A percentile compares a stretch with the other conserved stretches of the same genome.
phyloP scores from a whole-genome alignment of 1,140 invertebrate genomes.

The Lamellibrachia luymesi region DNA sequence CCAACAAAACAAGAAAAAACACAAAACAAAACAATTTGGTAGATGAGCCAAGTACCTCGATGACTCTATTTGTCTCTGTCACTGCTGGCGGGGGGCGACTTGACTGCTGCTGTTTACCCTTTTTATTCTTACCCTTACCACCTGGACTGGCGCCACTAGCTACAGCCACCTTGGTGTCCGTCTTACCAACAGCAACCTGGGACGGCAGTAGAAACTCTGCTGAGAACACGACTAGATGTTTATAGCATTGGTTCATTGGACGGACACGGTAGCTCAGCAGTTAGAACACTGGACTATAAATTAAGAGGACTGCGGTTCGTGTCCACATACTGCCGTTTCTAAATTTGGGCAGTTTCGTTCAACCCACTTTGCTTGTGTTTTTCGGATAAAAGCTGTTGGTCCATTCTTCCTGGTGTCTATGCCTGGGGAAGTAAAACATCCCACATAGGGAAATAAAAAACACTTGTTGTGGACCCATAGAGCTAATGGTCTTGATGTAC shows the following conservation, averaged over 20 bases:
- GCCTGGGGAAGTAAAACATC: too few relatives aligned
- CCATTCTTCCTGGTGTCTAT: too few relatives aligned
- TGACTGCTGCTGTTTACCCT: background rate
- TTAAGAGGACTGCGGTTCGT: too few relatives aligned
- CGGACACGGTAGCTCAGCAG: too few relatives aligned
- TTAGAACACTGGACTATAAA: too few relatives aligned
- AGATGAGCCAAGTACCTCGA: background rate
- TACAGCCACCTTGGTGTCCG: background rate
- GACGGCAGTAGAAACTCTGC: background rate
- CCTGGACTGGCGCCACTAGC: background rate
- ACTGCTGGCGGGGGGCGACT: background rate
- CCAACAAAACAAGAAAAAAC: background rate
- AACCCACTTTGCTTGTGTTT: too few relatives aligned
- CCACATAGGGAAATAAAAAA: too few relatives aligned
- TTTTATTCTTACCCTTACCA: conserved; percentile 1
- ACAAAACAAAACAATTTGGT: background rate
- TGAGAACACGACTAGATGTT: background rate
- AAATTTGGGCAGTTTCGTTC: too few relatives aligned
- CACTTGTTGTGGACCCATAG: too few relatives aligned
- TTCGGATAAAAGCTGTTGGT: too few relatives aligned
- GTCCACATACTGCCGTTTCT: too few relatives aligned
- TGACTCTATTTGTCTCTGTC: background rate
- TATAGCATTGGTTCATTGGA: background rate
- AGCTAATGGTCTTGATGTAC: too few relatives aligned
- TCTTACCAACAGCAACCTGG: background rate